Evolutionary conservation across 53 echinoderm and acorn worm genomes (phyloP).

Genomic region (Echinometra lucunter): DNA sequence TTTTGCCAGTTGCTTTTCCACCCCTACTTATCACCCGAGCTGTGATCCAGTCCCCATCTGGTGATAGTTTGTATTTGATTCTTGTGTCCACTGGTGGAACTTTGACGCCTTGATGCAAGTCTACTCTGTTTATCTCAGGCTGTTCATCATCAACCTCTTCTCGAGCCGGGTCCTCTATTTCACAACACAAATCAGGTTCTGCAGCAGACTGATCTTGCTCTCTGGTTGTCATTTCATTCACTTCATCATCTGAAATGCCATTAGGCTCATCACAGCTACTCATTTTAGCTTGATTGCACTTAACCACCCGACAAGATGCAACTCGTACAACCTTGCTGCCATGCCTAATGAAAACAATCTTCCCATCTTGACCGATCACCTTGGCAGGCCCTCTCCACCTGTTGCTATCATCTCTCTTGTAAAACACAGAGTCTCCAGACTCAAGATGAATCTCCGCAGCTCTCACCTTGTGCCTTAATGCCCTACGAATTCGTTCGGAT

Average conservation of each 20-base stretch:
- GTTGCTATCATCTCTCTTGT: slow-evolving; percentile 68
- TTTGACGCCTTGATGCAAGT: not conserved
- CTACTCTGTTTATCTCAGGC: no score
- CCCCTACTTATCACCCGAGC: not conserved
- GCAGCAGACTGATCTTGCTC: no score
- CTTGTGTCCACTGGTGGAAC: not conserved
- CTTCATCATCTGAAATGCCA: no score
- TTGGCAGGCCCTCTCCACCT: slow-evolving; percentile 70
- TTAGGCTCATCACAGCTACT: not conserved
- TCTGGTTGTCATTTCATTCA: no score
- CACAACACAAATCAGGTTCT: no score
- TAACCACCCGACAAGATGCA: slow-evolving; percentile 56
- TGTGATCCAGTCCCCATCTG: not conserved
- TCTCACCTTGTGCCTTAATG: slow-evolving; percentile 54
- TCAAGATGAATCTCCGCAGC: slow-evolving; percentile 41
- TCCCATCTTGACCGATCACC: slow-evolving; percentile 73
- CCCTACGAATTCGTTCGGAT: slow-evolving; percentile 67
- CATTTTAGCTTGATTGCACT: not conserved
- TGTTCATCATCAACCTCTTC: no score
- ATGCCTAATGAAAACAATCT: slow-evolving; percentile 72
- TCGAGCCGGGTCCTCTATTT: no score
- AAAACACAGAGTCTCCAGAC: slow-evolving; percentile 62
- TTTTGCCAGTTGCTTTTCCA: not conserved
- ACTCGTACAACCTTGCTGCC: slow-evolving; percentile 55
- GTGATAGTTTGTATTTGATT: not conserved